phyloP scores from a whole-genome alignment of 1,140 invertebrate genomes.

The Scaptomyza hsui region DNA sequence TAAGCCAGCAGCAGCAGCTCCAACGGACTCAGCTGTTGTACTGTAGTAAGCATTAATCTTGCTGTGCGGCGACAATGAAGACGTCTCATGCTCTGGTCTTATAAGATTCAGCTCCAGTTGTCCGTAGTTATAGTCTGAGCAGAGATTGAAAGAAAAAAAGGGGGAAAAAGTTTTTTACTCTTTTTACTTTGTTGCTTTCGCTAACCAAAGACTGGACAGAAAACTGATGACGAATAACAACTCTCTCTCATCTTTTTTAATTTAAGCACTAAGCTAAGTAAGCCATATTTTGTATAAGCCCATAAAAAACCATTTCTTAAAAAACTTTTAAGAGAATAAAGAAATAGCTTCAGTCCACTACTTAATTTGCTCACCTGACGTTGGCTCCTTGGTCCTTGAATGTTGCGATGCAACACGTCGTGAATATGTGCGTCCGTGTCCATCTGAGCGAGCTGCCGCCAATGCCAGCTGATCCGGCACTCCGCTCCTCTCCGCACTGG shows the following conservation, averaged over 20 bases:
- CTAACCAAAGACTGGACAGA: too few relatives aligned
- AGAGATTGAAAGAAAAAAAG: background rate
- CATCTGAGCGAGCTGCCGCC: conserved; percentile 59
- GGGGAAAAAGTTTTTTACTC: background rate
- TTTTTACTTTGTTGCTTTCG: too few relatives aligned
- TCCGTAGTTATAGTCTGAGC: conserved; percentile 63
- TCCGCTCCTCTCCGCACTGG: conserved; percentile 42
- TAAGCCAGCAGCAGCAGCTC: background rate
- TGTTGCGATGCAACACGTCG: conserved; percentile 41
- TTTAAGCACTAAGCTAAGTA: too few relatives aligned
- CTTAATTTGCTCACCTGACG: conserved; percentile 12
- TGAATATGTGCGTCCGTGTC: conserved; percentile 47
- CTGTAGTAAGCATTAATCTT: conserved; percentile 56
- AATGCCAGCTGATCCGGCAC: conserved; percentile 66
- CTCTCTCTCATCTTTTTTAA: too few relatives aligned
- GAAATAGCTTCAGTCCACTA: too few relatives aligned
- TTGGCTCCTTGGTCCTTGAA: conserved; percentile 40
- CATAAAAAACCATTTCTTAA: too few relatives aligned
- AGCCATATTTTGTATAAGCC: too few relatives aligned
- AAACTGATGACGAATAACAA: too few relatives aligned
- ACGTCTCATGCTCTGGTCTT: conserved; percentile 63
- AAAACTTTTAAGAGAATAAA: too few relatives aligned
- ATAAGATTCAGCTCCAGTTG: conserved; percentile 74
- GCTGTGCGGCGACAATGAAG: conserved; percentile 30
- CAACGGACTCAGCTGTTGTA: conserved; percentile 44